phyloP scores from a whole-genome alignment of 2,888 invertebrate species.

The Lapara coniferarum region DNA sequence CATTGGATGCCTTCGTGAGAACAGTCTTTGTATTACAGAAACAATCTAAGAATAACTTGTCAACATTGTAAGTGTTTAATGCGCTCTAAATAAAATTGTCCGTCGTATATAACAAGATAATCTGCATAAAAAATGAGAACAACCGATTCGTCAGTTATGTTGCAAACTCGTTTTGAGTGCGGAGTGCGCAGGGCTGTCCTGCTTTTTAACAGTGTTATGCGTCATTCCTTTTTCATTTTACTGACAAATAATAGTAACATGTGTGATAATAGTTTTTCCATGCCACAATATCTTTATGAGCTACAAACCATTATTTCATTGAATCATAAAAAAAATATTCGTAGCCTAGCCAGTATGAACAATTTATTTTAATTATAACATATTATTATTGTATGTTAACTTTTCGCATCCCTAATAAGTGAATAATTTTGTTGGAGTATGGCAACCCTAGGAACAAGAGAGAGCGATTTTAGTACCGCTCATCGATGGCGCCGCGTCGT shows the following conservation, averaged over 20 bases:
- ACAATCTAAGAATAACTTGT: slow-evolving; percentile 7
- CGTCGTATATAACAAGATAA: slow-evolving; percentile 10
- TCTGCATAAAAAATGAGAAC: slow-evolving; percentile 26
- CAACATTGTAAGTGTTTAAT: slow-evolving; percentile 12
- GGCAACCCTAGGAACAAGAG: neutral
- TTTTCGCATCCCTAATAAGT: too few species aligned
- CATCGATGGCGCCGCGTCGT: slow-evolving; percentile 6
- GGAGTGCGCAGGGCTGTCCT: neutral
- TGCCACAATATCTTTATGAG: too few species aligned
- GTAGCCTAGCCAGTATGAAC: too few species aligned
- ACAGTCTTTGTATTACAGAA: neutral
- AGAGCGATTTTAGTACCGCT: slow-evolving; percentile 3
- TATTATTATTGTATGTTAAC: too few species aligned
- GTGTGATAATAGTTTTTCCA: too few species aligned
- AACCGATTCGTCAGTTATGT: slow-evolving; percentile 6
- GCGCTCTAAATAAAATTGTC: slow-evolving; percentile 14
- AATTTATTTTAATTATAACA: too few species aligned
- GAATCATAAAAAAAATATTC: too few species aligned
- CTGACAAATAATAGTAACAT: too few species aligned
- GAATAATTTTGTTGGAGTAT: neutral
- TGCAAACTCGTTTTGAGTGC: slow-evolving; percentile 25
- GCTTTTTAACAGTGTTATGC: too few species aligned
- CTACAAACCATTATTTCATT: too few species aligned
- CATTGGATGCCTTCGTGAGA: too few species aligned
- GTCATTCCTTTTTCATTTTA: too few species aligned